Percentiles rank a stretch among this genome's conserved stretches.
Evolutionary conservation across 2,888 invertebrate species (phyloP).

Genomic region (Acrobasis repandana): DNA sequence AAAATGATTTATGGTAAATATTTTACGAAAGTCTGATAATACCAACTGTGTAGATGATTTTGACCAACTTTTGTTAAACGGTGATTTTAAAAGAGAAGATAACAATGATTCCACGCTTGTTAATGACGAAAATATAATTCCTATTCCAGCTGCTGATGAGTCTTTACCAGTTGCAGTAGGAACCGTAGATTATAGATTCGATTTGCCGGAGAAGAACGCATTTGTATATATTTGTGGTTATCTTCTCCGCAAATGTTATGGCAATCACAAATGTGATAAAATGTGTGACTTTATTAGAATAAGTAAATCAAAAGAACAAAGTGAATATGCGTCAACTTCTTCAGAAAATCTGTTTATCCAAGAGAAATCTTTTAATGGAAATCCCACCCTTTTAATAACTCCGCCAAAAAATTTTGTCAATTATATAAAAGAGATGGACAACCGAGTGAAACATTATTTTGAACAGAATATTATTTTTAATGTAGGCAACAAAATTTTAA

Average conservation of each 20-base stretch:
- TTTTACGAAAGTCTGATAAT: constrained; percentile 13
- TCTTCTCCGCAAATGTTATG: constrained; percentile 18
- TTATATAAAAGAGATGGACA: constrained; percentile 16
- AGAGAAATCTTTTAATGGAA: too few relatives aligned
- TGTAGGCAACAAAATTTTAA: constrained; percentile 14
- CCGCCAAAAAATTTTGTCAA: not conserved
- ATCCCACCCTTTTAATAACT: too few relatives aligned
- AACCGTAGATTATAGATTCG: constrained; percentile 22
- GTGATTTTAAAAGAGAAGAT: too few relatives aligned
- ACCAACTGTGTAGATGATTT: constrained; percentile 19
- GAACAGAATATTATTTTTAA: not conserved
- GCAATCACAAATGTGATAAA: constrained; percentile 15
- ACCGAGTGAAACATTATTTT: constrained; percentile 7
- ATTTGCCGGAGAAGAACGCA: constrained; percentile 22
- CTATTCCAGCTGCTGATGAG: too few relatives aligned
- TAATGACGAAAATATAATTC: too few relatives aligned
- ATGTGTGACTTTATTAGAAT: not conserved
- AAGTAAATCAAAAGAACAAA: too few relatives aligned
- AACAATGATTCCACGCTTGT: too few relatives aligned
- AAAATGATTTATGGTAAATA: too few relatives aligned
- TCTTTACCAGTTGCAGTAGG: constrained; percentile 9
- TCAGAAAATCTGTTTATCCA: too few relatives aligned
- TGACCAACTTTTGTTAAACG: constrained; percentile 11
- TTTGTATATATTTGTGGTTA: constrained; percentile 18
- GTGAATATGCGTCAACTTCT: too few relatives aligned